Evolutionary conservation across 2,888 invertebrate genomes (phyloP).

Genomic region (Leptinotarsa peninsularis): DNA sequence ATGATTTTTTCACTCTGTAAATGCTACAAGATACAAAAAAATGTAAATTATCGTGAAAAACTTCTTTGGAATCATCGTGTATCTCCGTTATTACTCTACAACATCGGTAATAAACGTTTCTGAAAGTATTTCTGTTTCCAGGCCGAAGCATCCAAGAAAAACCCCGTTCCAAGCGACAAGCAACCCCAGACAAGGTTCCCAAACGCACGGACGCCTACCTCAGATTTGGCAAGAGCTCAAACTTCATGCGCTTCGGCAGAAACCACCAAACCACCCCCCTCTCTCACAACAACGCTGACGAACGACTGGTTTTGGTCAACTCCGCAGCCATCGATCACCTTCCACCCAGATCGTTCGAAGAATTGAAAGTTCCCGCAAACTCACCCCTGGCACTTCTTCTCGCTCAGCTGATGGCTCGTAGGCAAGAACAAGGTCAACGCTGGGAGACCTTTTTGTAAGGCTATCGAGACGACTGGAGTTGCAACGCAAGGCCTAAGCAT

Average conservation of each 20-base stretch:
- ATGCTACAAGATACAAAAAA: too few relatives aligned
- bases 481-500: slow-evolving; percentile 5
- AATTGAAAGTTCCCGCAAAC: slow-evolving; percentile 26
- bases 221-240: slow-evolving; percentile 56
- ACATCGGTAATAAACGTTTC: background rate
- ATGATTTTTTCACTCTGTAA: too few relatives aligned
- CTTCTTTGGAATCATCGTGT: too few relatives aligned
- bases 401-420: slow-evolving; percentile 34
- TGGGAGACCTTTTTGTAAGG: slow-evolving; percentile 17
- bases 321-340: background rate
- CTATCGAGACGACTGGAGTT: slow-evolving; percentile 2
- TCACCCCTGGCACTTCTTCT: slow-evolving; percentile 40
- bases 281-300: background rate
- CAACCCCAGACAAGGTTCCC: slow-evolving; percentile 32
- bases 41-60: too few relatives aligned
- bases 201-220: slow-evolving; percentile 52
- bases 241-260: slow-evolving; percentile 56
- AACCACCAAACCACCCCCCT: slow-evolving; percentile 28
- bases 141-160: slow-evolving; percentile 43
- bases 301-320: background rate
- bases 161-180: slow-evolving; percentile 48
- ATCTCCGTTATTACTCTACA: too few relatives aligned
- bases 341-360: slow-evolving; percentile 10
- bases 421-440: slow-evolving; percentile 11
- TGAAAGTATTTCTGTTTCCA: slow-evolving; percentile 23